Conservation (phyloP, 1,140 invertebrate species). For the Drosophila simulans region DNA sequence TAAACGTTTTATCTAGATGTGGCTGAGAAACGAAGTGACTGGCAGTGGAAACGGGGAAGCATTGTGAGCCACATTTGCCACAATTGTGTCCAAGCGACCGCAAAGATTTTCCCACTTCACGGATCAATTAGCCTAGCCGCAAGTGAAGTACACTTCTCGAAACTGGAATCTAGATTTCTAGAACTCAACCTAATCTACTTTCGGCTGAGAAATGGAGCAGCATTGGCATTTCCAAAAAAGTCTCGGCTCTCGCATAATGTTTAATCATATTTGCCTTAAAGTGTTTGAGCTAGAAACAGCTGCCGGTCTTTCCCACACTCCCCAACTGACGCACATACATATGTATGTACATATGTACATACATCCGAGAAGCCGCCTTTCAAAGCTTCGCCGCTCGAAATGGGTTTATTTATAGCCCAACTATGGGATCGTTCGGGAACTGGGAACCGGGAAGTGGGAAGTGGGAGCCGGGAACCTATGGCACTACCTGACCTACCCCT, state of each 20-base stretch:
- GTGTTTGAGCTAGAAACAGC: conserved; percentile 41
- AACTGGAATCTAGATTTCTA: not conserved
- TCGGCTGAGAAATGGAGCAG: conserved; percentile 28
- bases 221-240: conserved; percentile 30
- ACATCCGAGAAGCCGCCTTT: not conserved
- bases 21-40: not conserved
- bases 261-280: conserved; percentile 12
- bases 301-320: conserved; percentile 58
- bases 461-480: conserved; percentile 2
- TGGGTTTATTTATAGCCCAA: conserved; percentile 29
- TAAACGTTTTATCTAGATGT: conserved; percentile 29
- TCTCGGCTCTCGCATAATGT: conserved; percentile 4
- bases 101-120: conserved; percentile 21
- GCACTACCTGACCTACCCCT: conserved; percentile 59
- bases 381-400: not conserved
- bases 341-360: not conserved
- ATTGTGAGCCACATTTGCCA: not conserved
- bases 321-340: not conserved
- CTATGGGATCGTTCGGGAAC: not conserved
- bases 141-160: not conserved
- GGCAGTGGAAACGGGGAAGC: not conserved
- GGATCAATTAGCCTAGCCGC: conserved; percentile 1
- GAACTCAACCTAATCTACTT: conserved; percentile 47
- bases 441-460: not conserved
- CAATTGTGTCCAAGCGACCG: conserved; percentile 14